These are phyloP conservation scores for Bombylius major DNA, from an alignment of 2,888 invertebrate genomes.

Conservation along the genomic window DNA sequence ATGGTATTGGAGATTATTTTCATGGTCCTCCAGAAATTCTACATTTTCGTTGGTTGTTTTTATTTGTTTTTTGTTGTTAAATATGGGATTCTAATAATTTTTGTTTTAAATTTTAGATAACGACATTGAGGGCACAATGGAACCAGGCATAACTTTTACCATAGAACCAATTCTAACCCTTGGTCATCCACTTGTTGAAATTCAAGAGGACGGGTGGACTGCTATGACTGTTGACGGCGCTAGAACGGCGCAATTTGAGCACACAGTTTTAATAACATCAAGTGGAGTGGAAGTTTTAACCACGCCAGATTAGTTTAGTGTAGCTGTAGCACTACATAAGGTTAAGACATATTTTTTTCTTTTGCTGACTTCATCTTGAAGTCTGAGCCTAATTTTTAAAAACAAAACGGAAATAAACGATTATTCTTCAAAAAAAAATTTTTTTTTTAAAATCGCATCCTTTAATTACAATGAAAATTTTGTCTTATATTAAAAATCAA, in stretches of 20 bases:
- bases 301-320: constrained; percentile 17
- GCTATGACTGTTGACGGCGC: constrained; percentile 69
- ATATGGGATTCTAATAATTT: not conserved
- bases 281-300: constrained; percentile 71
- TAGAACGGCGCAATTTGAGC: constrained; percentile 82
- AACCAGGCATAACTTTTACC: constrained; percentile 86
- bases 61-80: not conserved
- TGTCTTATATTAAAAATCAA: too few relatives aligned
- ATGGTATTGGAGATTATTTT: constrained; percentile 86
- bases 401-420: not conserved
- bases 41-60: constrained; percentile 54
- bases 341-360: not conserved
- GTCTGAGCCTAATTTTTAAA: not conserved
- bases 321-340: constrained; percentile 8
- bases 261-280: constrained; percentile 75
- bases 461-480: not conserved
- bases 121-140: constrained; percentile 55
- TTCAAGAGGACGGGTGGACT: constrained; percentile 87
- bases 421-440: not conserved
- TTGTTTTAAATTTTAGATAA: constrained; percentile 41
- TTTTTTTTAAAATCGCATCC: not conserved
- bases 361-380: not conserved
- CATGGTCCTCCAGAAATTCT: constrained; percentile 86
- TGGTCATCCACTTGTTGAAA: constrained; percentile 51
- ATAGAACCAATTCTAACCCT: constrained; percentile 82